A percentile compares a stretch with the other conserved stretches of the same genome.
phyloP scores from a whole-genome alignment of 2,113 vertebrate species.

The Agelaius phoeniceus region DNA sequence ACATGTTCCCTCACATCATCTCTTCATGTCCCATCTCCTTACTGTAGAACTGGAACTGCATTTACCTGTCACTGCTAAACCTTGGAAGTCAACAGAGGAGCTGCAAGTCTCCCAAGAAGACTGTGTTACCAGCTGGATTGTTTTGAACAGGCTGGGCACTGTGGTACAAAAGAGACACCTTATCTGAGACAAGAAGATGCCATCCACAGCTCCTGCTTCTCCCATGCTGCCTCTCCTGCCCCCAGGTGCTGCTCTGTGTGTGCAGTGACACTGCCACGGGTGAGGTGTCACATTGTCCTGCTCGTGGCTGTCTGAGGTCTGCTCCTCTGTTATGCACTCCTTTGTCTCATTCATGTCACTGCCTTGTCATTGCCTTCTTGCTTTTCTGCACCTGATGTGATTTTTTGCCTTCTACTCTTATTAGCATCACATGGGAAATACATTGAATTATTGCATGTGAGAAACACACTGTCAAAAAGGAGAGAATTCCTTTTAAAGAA shows the following conservation, averaged over 20 bases:
- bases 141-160: not conserved
- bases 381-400: not conserved
- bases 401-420: not conserved
- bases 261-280: not conserved
- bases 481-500: not conserved
- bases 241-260: rapidly evolving
- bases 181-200: not conserved
- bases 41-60: not conserved
- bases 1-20: rapidly evolving
- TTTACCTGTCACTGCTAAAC: not conserved
- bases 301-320: not conserved
- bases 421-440: not conserved
- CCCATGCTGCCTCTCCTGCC: rapidly evolving
- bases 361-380: not conserved
- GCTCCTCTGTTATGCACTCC: not conserved
- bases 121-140: not conserved
- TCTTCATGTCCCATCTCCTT: not conserved
- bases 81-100: not conserved
- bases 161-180: not conserved
- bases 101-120: not conserved
- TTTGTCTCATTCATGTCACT: not conserved
- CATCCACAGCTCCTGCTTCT: rapidly evolving
- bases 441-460: not conserved
- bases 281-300: rapidly evolving
- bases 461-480: not conserved